A percentile compares a stretch with the other conserved stretches of the same genome.
Conservation (phyloP, 2,113 vertebrate genomes). For the Cromileptes altivelis region DNA sequence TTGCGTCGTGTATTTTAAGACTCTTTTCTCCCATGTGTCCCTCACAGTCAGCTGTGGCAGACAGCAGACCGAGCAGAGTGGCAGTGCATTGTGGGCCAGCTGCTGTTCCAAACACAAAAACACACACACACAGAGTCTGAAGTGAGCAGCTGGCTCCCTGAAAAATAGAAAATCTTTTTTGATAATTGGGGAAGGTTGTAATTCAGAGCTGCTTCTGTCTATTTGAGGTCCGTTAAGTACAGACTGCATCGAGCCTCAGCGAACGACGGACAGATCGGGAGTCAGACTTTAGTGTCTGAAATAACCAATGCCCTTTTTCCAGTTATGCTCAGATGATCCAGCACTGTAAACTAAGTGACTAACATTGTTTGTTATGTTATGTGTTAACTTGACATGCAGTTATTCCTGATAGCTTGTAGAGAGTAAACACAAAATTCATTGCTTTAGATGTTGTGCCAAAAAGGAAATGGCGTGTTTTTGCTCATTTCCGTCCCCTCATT, state of each 20-base stretch:
- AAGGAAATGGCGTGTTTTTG: neutral
- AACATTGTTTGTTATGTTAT: conserved; percentile 21
- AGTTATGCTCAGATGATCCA: conserved; percentile 23
- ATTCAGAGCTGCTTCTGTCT: conserved; percentile 71
- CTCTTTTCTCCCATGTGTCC: conserved; percentile 27
- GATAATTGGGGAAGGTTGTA: conserved; percentile 75
- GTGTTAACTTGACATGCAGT: conserved; percentile 19
- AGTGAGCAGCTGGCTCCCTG: conserved; percentile 60
- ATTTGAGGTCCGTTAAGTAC: conserved; percentile 76
- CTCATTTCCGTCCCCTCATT: neutral
- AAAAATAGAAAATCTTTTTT: conserved; percentile 71
- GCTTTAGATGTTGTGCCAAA: conserved; percentile 44
- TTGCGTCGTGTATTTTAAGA: conserved; percentile 71
- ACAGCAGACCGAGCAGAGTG: conserved; percentile 27
- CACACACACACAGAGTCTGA: conserved; percentile 1
- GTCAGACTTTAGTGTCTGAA: conserved; percentile 40
- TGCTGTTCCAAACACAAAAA: conserved; percentile 39
- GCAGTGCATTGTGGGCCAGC: conserved; percentile 36
- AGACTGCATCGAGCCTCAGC: conserved; percentile 46
- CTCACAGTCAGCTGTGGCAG: conserved; percentile 58
- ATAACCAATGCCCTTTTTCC: conserved; percentile 38
- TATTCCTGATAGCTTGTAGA: conserved; percentile 12
- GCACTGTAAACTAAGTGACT: conserved; percentile 18
- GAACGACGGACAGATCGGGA: conserved; percentile 36
- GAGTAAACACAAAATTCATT: conserved; percentile 11